These are phyloP conservation scores for Platycheirus albimanus DNA, from an alignment of 2,888 invertebrate species.

Conservation along the genomic window DNA sequence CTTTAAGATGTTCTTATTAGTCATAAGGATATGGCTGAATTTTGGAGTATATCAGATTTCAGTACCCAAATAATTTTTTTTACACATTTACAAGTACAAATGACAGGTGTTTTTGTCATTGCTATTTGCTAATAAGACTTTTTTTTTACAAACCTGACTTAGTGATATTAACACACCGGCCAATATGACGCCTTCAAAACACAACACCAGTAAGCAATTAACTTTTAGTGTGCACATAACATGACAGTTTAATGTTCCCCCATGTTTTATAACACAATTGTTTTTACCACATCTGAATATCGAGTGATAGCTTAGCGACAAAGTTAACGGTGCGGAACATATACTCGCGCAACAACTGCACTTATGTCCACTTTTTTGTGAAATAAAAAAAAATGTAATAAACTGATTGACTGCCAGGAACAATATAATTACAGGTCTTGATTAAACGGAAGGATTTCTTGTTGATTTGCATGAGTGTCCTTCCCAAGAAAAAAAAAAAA, in stretches of 20 bases:
- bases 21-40: too few species aligned
- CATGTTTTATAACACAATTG: constrained; percentile 17
- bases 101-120: constrained; percentile 65
- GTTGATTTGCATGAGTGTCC: constrained; percentile 51
- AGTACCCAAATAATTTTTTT: too few species aligned
- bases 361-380: constrained; percentile 17
- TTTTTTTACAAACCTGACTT: too few species aligned
- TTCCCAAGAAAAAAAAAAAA: constrained; percentile 3
- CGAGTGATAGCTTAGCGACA: constrained; percentile 72
- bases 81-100: constrained; percentile 13
- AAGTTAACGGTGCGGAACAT: constrained; percentile 63
- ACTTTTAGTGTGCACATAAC: constrained; percentile 47
- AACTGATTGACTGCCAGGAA: constrained; percentile 47
- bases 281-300: constrained; percentile 51
- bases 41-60: too few species aligned
- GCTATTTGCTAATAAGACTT: too few species aligned
- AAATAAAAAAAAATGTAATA: background rate
- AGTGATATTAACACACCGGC: too few species aligned
- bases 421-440: constrained; percentile 44
- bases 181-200: constrained; percentile 38
- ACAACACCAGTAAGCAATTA: constrained; percentile 58
- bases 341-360: constrained; percentile 35
- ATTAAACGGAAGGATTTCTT: constrained; percentile 67
- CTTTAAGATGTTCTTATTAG: too few species aligned
- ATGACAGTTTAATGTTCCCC: constrained; percentile 52